Conservation (phyloP, 2,888 invertebrate genomes). For the Oeneis ivallda region DNA sequence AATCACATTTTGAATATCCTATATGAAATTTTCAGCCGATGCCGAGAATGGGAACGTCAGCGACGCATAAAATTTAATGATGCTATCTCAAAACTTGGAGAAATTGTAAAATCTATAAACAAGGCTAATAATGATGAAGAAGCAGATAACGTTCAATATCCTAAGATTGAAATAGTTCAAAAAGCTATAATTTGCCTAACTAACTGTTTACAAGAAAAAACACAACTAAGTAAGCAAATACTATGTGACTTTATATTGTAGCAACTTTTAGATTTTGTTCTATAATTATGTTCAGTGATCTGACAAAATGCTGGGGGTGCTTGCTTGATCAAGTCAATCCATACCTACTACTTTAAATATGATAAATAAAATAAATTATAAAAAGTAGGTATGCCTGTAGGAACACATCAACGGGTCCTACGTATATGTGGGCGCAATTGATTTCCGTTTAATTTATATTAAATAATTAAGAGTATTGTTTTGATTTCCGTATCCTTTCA, state of each 20-base stretch:
- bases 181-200: conserved; percentile 67
- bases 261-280: background rate
- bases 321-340: too few species aligned
- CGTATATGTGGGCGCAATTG: too few species aligned
- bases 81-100: conserved; percentile 66
- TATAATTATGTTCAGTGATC: background rate
- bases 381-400: too few species aligned
- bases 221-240: conserved; percentile 65
- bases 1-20: background rate
- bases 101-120: conserved; percentile 60
- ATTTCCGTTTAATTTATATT: too few species aligned
- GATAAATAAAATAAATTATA: too few species aligned
- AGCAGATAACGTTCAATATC: conserved; percentile 62
- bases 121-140: conserved; percentile 54
- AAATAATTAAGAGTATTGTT: too few species aligned
- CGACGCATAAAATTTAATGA: conserved; percentile 85
- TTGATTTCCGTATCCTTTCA: too few species aligned
- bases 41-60: conserved; percentile 86
- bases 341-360: too few species aligned
- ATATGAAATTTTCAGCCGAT: conserved; percentile 70
- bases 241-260: background rate
- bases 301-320: too few species aligned
- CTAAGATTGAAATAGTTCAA: conserved; percentile 73
- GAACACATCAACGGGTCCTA: too few species aligned
- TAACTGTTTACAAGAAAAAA: conserved; percentile 62